Base-by-base conservation (phyloP, 2,113 vertebrate genomes). In the Forbesichthys papilliferus region DNA sequence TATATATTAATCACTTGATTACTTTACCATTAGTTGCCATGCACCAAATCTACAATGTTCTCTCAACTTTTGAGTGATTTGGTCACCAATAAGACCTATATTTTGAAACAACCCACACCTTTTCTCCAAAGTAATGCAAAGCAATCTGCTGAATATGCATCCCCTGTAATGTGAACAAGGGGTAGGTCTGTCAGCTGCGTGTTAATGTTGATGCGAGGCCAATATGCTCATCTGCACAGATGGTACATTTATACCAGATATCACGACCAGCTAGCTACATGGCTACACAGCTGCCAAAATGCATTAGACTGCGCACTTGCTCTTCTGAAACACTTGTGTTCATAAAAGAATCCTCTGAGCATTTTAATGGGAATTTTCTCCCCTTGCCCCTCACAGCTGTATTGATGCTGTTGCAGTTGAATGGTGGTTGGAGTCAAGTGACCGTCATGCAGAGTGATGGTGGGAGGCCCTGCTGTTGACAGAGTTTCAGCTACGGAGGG, bases 181-280 rank as follows among this genome's bases (percentile, higher is more conserved):
- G 36, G 36, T 42, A 42, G 7, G 16, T 18, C 61, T 56, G 66
- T 69, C 64, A 72, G 75, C 49, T 76, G 66, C 51, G 60, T 79
- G 55, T 64, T 71, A 75, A 56, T 56, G 11, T 62, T 74, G 75
- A 79, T 71, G 48, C 16, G 48, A 63, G 69, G 68, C 73, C 73
- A 75, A 48, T 71, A 52, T 69, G 75, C 74, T 81, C 75, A 72
- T 84, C 64, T 74, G 75, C 78, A 74, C 80, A 79, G 80, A 85
- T 80, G 72, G 78, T 62, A 67, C 66, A 68, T 79, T 75, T 4
- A 56, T 83, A 78, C 74, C 73, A 80, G 60, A 77, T 86, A 81
- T 79, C 76, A 74, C 71, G 76, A 82, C 74, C 69, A 78, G 77
- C 82, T 79, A 64, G 79, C 75, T 76, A 68, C 56, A 77, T 53